A percentile compares a stretch with the other conserved stretches of the same genome.
phyloP scores from a whole-genome alignment of 2,888 invertebrate species.

The Proisotoma minuta region DNA sequence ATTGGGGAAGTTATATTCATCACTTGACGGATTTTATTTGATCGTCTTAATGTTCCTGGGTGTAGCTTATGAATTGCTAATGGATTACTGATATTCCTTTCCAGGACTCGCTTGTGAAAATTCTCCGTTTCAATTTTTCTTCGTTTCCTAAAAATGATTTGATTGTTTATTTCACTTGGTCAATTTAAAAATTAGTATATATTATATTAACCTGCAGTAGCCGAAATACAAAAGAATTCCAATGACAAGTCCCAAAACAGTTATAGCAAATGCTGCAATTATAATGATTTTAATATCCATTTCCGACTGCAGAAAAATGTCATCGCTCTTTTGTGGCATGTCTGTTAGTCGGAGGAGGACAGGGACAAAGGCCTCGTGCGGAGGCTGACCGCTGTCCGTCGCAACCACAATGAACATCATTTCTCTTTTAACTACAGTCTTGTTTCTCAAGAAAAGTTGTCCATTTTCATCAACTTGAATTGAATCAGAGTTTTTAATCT shows the following conservation, averaged over 20 bases:
- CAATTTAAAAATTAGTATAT: conserved; percentile 7
- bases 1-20: conserved; percentile 44
- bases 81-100: conserved; percentile 45
- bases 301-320: conserved; percentile 31
- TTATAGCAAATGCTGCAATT: conserved; percentile 39
- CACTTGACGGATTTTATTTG: conserved; percentile 45
- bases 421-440: conserved; percentile 41
- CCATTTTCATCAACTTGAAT: conserved; percentile 41
- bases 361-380: conserved; percentile 50
- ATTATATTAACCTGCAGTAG: conserved; percentile 36
- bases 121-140: conserved; percentile 45
- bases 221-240: conserved; percentile 40
- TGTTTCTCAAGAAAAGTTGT: conserved; percentile 39
- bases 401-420: conserved; percentile 67
- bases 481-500: conserved; percentile 44
- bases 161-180: too few relatives aligned
- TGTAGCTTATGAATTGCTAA: conserved; percentile 44
- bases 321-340: conserved; percentile 28
- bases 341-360: conserved; percentile 42
- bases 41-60: conserved; percentile 37
- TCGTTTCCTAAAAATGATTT: conserved; percentile 32
- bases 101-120: conserved; percentile 45
- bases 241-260: conserved; percentile 35
- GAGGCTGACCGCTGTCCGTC: conserved; percentile 76
- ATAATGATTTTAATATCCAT: conserved; percentile 44